These are phyloP conservation scores for Drosophila ambigua DNA, from an alignment of 1,140 invertebrate species.

Conservation along the genomic window DNA sequence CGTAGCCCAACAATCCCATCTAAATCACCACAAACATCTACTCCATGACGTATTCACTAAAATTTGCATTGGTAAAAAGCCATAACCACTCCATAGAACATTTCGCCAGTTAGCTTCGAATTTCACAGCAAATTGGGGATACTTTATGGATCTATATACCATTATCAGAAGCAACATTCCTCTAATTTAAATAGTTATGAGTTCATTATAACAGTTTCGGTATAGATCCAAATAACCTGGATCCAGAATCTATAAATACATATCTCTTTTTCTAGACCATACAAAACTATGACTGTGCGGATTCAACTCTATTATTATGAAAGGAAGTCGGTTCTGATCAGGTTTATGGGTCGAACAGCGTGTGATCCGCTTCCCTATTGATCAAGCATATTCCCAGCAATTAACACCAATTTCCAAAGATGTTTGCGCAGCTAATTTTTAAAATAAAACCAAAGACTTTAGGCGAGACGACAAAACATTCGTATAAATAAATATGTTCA, in stretches of 20 bases:
- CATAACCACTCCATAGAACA: constrained; percentile 13
- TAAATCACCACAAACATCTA: background rate
- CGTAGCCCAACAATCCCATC: constrained; percentile 9
- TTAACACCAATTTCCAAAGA: constrained; percentile 36
- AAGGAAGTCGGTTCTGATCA: background rate
- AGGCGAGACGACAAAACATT: background rate
- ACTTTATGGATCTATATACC: no score
- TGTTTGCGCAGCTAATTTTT: constrained; percentile 34
- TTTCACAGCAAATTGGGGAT: no score
- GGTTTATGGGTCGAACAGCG: background rate
- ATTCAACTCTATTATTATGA: constrained; percentile 9
- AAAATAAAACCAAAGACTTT: constrained; percentile 13
- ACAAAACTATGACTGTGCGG: constrained; percentile 2
- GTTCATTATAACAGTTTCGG: no score
- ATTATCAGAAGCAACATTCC: no score
- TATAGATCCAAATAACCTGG: no score
- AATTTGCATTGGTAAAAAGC: constrained; percentile 41
- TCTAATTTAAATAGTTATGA: no score
- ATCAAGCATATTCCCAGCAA: constrained; percentile 21
- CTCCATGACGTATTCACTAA: constrained; percentile 33
- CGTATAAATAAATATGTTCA: constrained; percentile 28
- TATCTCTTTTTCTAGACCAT: no score
- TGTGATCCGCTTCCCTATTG: constrained; percentile 17
- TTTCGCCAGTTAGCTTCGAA: background rate
- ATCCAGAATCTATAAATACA: no score